phyloP scores from a whole-genome alignment of 1,140 invertebrate genomes.

The Halesus radiatus region DNA sequence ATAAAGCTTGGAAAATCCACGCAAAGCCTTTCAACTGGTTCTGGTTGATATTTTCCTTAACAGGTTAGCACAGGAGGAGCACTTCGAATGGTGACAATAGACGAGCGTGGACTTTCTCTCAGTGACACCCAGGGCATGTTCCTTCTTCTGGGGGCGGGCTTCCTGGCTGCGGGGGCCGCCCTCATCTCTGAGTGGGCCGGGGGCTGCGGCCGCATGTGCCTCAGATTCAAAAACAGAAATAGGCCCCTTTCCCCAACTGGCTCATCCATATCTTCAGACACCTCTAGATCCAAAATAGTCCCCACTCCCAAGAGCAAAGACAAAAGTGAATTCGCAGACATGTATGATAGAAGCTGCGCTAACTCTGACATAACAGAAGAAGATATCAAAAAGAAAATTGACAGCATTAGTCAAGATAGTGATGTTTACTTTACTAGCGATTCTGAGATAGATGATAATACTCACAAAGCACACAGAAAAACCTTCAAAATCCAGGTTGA shows the following conservation, averaged over 20 bases:
- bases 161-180: slow-evolving; percentile 71
- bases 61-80: slow-evolving; percentile 45
- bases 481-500: slow-evolving; percentile 42
- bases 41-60: not conserved
- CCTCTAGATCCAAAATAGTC: slow-evolving; percentile 30
- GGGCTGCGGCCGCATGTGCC: slow-evolving; percentile 74
- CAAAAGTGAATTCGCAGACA: slow-evolving; percentile 28
- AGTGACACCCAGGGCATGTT: slow-evolving; percentile 87
- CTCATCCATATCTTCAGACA: slow-evolving; percentile 22
- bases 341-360: slow-evolving; percentile 10
- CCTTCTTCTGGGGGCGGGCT: slow-evolving; percentile 77
- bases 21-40: too few relatives aligned
- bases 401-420: slow-evolving; percentile 14
- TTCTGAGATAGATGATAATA: not conserved
- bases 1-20: too few relatives aligned
- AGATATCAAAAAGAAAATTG: slow-evolving; percentile 6
- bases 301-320: slow-evolving; percentile 47
- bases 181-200: slow-evolving; percentile 75
- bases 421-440: not conserved
- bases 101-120: slow-evolving; percentile 78
- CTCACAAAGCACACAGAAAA: not conserved
- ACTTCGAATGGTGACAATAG: slow-evolving; percentile 64
- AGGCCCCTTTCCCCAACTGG: slow-evolving; percentile 43
- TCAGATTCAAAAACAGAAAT: slow-evolving; percentile 59
- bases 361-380: not conserved